These are phyloP conservation scores for Eospalax fontanierii DNA, from an alignment of 2,797 vertebrate species.

Conservation along the genomic window DNA sequence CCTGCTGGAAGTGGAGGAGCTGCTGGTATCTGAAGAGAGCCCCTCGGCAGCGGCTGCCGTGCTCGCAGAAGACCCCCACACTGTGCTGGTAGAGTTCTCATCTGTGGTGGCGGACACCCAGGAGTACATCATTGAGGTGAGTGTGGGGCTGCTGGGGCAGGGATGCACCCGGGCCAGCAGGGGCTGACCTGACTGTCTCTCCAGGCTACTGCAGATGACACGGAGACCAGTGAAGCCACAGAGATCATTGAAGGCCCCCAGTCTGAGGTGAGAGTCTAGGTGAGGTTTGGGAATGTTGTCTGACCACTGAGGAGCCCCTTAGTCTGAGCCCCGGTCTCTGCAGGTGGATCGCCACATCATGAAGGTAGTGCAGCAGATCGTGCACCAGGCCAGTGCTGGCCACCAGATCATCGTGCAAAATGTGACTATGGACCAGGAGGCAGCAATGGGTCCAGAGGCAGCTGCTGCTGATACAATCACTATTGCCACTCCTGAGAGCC, in stretches of 20 bases:
- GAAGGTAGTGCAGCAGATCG: conserved; percentile 97
- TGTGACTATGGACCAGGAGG: conserved; percentile 91
- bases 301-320: background rate
- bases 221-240: conserved; percentile 90
- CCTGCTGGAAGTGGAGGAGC: conserved; percentile 90
- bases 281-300: rapidly evolving
- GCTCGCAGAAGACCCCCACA: conserved; percentile 95
- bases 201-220: conserved; percentile 90
- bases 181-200: conserved; percentile 57
- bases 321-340: rapidly evolving
- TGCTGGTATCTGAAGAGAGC: conserved; percentile 90
- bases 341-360: conserved; percentile 98
- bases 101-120: conserved; percentile 99
- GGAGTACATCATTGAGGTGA: conserved; percentile 98
- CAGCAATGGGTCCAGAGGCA: conserved; percentile 90
- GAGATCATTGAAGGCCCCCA: conserved; percentile 90
- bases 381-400: conserved; percentile 94
- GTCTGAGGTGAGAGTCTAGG: conserved; percentile 86
- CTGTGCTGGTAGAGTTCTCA: conserved; percentile 98
- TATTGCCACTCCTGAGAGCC: conserved; percentile 97
- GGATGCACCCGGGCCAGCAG: background rate
- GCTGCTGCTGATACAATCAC: conserved; percentile 96
- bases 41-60: conserved; percentile 90
- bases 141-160: background rate
- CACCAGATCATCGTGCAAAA: conserved; percentile 99